Base-by-base conservation (phyloP, 2,888 invertebrate genomes). In the Standfussiana lucernea region DNA sequence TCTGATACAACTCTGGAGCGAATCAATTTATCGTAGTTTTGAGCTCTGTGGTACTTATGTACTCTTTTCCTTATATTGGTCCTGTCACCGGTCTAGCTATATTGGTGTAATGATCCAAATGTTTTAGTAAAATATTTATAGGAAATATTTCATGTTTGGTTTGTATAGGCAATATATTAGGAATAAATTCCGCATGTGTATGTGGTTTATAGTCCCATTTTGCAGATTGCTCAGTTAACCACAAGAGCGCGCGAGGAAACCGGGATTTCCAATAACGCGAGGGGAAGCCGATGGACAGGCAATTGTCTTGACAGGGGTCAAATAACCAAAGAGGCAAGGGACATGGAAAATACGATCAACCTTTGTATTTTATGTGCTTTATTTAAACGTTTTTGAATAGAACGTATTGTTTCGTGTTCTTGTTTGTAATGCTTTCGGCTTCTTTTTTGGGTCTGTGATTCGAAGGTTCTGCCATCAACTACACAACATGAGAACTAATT, bases 251-350 rank as follows among this genome's bases (percentile, higher is more conserved):
- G 71, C 77, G 88, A 90, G 91, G 89, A 89, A 90, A 89, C 88
- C 88, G 92, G 92, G 93, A 94, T 94, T 94, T 93, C 94, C 93
- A 94, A 94, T 93, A 93, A 91, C 84, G 88, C 86, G 72, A 91
- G 93, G 94, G 95, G 93, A 92, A 89, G 91, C 89, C 93, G 93
- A 95, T 94, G 91, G 90, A 90, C 91, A 89, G 82, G 89, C 91
- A 90, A 91, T 94, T 92, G 91, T 93, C 91, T 92, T 93, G 95
- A 93, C 94, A 93, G 93, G 94, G 95, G 94, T 95, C 93, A 94
- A 95, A 93, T 93, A 93, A 92, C 91, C 88, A 91, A 91, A 90
- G 90, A 89, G 89, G 88, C 83, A 86, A 89, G 90, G 90, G 88
- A 87, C 75, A 84, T 77, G 79, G 82, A 83, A 89, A 79, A 87